A percentile compares a stretch with the other conserved stretches of the same genome.
These are phyloP conservation scores for Chymomyza caudatula DNA, from an alignment of 2,888 invertebrate species.

Conservation along the genomic window DNA sequence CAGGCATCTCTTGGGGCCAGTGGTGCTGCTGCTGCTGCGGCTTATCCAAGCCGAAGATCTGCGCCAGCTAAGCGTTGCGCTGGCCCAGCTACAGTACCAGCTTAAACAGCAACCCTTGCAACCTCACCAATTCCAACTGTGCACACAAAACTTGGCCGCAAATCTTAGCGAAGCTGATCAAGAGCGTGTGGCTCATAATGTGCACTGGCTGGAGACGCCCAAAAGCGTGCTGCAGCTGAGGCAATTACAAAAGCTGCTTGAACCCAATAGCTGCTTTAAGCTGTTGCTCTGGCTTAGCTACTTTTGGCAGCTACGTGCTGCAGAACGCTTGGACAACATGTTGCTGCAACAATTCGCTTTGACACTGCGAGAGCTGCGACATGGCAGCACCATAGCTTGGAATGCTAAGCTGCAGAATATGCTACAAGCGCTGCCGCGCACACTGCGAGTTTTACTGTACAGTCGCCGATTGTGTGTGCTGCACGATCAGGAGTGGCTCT, in stretches of 20 bases:
- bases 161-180: constrained; percentile 21
- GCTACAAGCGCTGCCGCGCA: constrained; percentile 46
- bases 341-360: constrained; percentile 44
- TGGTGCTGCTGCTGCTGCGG: not conserved
- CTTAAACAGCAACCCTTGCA: not conserved
- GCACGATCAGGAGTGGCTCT: constrained; percentile 36
- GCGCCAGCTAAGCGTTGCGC: not conserved
- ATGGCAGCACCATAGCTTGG: not conserved
- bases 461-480: constrained; percentile 48
- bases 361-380: constrained; percentile 32
- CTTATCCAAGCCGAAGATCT: not conserved
- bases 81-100: not conserved
- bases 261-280: constrained; percentile 40
- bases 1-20: not conserved
- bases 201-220: constrained; percentile 22
- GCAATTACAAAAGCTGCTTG: constrained; percentile 25
- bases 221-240: not conserved
- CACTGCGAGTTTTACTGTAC: constrained; percentile 31
- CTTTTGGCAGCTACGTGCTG: constrained; percentile 46
- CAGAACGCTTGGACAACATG: constrained; percentile 11
- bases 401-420: constrained; percentile 50
- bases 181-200: constrained; percentile 41
- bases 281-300: constrained; percentile 47
- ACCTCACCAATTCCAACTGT: constrained; percentile 29
- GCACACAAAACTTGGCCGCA: constrained; percentile 29